A percentile compares a stretch with the other conserved stretches of the same genome.
These are phyloP conservation scores for Chaetodon trifascialis DNA, from an alignment of 2,113 vertebrate genomes.

Conservation along the genomic window DNA sequence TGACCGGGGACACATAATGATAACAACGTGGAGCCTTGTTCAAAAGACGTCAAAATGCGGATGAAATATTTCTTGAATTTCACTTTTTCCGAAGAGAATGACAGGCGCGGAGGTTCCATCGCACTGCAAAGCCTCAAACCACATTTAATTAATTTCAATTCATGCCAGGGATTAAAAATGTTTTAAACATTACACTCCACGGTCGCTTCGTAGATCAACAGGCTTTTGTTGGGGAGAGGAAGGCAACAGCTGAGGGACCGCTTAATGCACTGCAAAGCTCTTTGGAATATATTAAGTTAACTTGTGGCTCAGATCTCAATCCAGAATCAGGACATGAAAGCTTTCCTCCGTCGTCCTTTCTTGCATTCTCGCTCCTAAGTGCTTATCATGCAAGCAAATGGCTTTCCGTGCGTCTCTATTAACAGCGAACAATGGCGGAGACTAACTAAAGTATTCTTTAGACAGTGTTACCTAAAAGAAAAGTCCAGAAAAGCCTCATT, in stretches of 20 bases:
- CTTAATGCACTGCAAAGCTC: conserved; percentile 70
- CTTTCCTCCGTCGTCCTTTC: conserved; percentile 50
- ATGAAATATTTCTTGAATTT: neutral
- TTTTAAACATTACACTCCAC: conserved; percentile 64
- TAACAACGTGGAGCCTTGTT: neutral
- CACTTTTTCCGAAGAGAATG: neutral
- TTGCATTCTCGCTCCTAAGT: conserved; percentile 47
- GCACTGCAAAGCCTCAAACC: conserved; percentile 18
- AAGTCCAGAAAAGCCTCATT: conserved; percentile 45
- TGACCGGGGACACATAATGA: neutral
- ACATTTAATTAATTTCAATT: conserved; percentile 40
- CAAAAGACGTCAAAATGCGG: neutral
- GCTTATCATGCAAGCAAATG: conserved; percentile 48
- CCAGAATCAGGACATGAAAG: conserved; percentile 72
- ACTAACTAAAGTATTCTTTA: conserved; percentile 29
- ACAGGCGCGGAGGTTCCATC: conserved; percentile 11
- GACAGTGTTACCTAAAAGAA: conserved; percentile 33
- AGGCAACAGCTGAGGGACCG: conserved; percentile 71
- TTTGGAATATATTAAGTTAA: conserved; percentile 74
- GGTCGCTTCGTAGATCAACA: conserved; percentile 55
- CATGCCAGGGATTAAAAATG: conserved; percentile 59
- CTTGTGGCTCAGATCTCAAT: conserved; percentile 69
- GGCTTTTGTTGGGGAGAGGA: conserved; percentile 53
- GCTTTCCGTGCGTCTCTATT: conserved; percentile 49
- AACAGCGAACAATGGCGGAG: conserved; percentile 28